These are phyloP conservation scores for Physeter macrocephalus DNA, from an alignment of 2,113 vertebrate species.

Conservation along the genomic window DNA sequence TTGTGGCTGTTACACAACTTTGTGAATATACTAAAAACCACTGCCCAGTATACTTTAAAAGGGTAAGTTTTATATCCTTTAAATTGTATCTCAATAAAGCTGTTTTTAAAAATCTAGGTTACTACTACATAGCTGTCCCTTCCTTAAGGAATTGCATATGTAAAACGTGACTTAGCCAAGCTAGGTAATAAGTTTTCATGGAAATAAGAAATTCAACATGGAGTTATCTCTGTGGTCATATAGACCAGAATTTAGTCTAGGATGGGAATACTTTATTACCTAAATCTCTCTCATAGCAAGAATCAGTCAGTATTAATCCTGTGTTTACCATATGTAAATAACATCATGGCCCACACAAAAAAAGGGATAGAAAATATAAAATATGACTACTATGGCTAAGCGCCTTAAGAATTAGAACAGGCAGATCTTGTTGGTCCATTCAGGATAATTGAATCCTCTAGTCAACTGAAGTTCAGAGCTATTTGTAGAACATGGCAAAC, in stretches of 20 bases:
- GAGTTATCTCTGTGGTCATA: background rate
- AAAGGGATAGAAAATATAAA: background rate
- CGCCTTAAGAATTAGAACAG: background rate
- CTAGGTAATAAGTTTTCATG: background rate
- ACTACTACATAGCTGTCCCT: background rate
- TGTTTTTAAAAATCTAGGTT: background rate
- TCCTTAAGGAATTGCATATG: background rate
- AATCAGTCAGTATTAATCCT: background rate
- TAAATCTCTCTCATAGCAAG: slow-evolving; percentile 16
- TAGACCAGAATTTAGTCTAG: background rate
- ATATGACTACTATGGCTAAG: background rate
- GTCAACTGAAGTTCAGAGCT: background rate
- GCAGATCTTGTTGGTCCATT: background rate
- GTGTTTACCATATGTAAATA: background rate
- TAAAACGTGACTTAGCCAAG: background rate
- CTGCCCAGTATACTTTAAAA: background rate
- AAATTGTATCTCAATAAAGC: slow-evolving; percentile 3
- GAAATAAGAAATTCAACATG: background rate
- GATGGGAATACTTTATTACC: background rate
- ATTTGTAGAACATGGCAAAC: background rate
- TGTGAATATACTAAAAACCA: background rate
- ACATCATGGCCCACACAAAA: background rate
- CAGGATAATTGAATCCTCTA: background rate
- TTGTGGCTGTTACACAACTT: background rate
- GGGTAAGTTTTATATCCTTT: background rate